These are phyloP conservation scores for Actias luna DNA, from an alignment of 2,888 invertebrate species.

Conservation along the genomic window DNA sequence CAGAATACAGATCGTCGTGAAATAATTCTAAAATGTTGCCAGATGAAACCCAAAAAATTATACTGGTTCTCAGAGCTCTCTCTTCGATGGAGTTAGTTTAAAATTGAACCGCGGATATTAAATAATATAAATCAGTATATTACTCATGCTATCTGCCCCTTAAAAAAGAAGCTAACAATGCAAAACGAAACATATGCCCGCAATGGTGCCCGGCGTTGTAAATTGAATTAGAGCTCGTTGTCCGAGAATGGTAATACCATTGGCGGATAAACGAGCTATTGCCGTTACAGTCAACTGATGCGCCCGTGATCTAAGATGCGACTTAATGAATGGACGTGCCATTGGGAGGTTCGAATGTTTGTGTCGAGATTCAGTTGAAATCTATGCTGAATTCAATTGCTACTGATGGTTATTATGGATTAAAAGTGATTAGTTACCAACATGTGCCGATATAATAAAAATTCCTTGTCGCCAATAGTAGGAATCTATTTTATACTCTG, in stretches of 20 bases:
- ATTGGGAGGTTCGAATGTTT: slow-evolving; percentile 8
- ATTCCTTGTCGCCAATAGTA: too few relatives aligned
- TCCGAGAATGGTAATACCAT: slow-evolving; percentile 45
- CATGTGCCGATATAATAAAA: too few relatives aligned
- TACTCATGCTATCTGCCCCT: not conserved
- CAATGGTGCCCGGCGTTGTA: slow-evolving; percentile 43
- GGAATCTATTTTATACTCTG: too few relatives aligned
- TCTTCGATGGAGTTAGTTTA: too few relatives aligned
- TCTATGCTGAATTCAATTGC: too few relatives aligned
- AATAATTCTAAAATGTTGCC: too few relatives aligned
- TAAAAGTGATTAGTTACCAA: too few relatives aligned
- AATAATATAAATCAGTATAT: not conserved
- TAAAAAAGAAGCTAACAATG: slow-evolving; percentile 16
- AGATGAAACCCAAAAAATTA: too few relatives aligned
- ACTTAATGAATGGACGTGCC: slow-evolving; percentile 1
- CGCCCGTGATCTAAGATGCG: slow-evolving; percentile 21
- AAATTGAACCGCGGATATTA: too few relatives aligned
- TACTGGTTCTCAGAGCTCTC: too few relatives aligned
- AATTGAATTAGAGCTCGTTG: slow-evolving; percentile 50
- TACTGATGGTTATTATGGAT: too few relatives aligned
- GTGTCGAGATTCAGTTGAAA: not conserved
- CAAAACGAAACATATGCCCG: slow-evolving; percentile 27
- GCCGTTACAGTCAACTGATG: slow-evolving; percentile 37
- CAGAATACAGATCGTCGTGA: too few relatives aligned
- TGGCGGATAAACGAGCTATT: slow-evolving; percentile 41